Conservation (phyloP, 2,888 invertebrate genomes). For the Schizotus pectinicornis region DNA sequence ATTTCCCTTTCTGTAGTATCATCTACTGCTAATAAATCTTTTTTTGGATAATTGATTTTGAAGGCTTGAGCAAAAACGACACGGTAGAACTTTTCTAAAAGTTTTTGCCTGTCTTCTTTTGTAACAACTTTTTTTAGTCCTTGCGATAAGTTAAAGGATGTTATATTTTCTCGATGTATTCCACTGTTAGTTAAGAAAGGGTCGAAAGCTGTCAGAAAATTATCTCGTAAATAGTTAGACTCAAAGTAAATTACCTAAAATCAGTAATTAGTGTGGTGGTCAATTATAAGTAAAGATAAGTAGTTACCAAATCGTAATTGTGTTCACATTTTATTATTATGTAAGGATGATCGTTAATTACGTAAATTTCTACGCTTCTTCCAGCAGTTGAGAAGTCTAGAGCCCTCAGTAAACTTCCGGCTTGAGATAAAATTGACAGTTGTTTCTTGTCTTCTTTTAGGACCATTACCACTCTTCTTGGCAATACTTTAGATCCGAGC, state of each 20-base stretch:
- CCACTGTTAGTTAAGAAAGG: constrained; percentile 49
- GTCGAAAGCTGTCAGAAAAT: constrained; percentile 55
- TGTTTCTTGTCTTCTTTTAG: constrained; percentile 51
- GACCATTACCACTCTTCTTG: constrained; percentile 55
- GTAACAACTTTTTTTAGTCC: constrained; percentile 57
- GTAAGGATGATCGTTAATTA: constrained; percentile 53
- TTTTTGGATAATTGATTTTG: constrained; percentile 56
- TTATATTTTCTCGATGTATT: constrained; percentile 42
- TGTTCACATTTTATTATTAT: constrained; percentile 57
- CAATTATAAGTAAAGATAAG: constrained; percentile 7
- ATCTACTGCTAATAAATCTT: constrained; percentile 55
- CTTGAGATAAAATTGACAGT: constrained; percentile 54
- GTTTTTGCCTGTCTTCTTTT: constrained; percentile 58
- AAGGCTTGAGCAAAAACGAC: constrained; percentile 63
- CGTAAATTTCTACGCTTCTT: constrained; percentile 47
- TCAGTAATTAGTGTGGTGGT: neutral
- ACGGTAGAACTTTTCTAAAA: constrained; percentile 63
- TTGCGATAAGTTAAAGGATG: constrained; percentile 43
- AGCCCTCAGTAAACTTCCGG: constrained; percentile 56
- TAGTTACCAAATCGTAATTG: constrained; percentile 62
- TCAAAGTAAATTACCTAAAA: constrained; percentile 60
- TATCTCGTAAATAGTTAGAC: constrained; percentile 52
- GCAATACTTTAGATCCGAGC: constrained; percentile 51
- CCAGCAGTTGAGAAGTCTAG: constrained; percentile 52
- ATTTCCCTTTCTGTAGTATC: constrained; percentile 58